These are phyloP conservation scores for Holothuria scabra DNA, from an alignment of 53 echinoderm and acorn worm genomes.

Conservation along the genomic window DNA sequence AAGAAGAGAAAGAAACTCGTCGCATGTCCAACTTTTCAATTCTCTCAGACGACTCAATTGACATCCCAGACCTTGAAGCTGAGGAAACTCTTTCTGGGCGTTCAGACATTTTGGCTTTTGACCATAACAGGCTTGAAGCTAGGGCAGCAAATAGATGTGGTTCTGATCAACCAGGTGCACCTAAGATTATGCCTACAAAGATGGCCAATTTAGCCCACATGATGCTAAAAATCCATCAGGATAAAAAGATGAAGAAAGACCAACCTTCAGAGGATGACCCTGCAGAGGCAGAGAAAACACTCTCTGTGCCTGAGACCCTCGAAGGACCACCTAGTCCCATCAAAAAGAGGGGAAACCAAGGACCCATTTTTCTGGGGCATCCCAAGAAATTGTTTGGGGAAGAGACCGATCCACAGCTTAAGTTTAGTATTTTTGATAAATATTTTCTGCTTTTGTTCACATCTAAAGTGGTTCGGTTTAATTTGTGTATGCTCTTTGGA, in stretches of 20 bases:
- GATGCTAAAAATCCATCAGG: slow-evolving; percentile 85
- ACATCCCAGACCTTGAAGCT: slow-evolving; percentile 47
- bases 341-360: background rate
- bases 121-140: slow-evolving; percentile 50
- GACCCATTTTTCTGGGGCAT: background rate
- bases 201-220: slow-evolving; percentile 79
- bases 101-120: slow-evolving; percentile 42
- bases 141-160: slow-evolving; percentile 62
- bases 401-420: background rate
- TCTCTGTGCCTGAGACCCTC: background rate
- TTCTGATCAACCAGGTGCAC: background rate
- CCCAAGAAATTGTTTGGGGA: background rate
- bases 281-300: background rate
- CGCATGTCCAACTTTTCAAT: slow-evolving; percentile 47
- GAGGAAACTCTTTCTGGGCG: slow-evolving; percentile 12
- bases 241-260: slow-evolving; percentile 55
- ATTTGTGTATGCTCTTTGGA: slow-evolving; percentile 65
- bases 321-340: slow-evolving; percentile 29
- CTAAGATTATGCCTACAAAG: slow-evolving; percentile 60
- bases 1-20: background rate
- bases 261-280: background rate
- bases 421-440: slow-evolving; percentile 42
- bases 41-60: slow-evolving; percentile 68
- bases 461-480: slow-evolving; percentile 41
- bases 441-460: slow-evolving; percentile 33